phyloP scores from a whole-genome alignment of 2,113 vertebrate species.

The Dasypus novemcinctus region DNA sequence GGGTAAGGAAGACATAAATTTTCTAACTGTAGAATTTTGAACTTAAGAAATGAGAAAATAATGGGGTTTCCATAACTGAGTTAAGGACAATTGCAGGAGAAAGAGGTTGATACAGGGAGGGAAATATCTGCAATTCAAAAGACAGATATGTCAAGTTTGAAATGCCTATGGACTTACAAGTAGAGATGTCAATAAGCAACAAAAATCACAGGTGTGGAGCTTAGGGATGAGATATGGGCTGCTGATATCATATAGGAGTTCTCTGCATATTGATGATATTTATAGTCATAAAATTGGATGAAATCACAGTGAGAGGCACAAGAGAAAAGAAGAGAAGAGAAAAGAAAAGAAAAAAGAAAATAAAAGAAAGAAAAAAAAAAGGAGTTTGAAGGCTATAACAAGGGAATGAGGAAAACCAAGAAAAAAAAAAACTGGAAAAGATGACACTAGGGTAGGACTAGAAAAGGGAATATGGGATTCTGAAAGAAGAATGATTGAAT shows the following conservation, averaged over 20 bases:
- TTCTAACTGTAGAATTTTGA: background rate
- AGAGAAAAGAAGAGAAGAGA: too few relatives aligned
- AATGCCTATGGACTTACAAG: background rate
- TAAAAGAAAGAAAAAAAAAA: background rate
- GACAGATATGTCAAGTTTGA: background rate
- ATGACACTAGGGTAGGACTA: background rate
- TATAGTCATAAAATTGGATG: background rate
- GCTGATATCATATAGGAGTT: background rate
- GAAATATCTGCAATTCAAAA: background rate
- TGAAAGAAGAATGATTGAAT: background rate
- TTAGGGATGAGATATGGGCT: background rate
- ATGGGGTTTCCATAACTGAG: background rate
- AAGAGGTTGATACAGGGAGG: background rate
- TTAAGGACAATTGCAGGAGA: background rate
- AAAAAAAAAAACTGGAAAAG: background rate
- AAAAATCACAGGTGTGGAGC: background rate
- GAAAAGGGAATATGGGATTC: background rate
- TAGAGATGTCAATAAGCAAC: background rate
- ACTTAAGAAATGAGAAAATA: background rate
- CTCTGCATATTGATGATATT: background rate
- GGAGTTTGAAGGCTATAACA: too few relatives aligned
- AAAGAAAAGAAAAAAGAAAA: too few relatives aligned
- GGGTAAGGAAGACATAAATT: background rate
- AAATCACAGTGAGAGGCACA: background rate
- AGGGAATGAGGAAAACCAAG: background rate